These are phyloP conservation scores for Agrypnus murinus DNA, from an alignment of 2,888 invertebrate genomes.

Conservation along the genomic window DNA sequence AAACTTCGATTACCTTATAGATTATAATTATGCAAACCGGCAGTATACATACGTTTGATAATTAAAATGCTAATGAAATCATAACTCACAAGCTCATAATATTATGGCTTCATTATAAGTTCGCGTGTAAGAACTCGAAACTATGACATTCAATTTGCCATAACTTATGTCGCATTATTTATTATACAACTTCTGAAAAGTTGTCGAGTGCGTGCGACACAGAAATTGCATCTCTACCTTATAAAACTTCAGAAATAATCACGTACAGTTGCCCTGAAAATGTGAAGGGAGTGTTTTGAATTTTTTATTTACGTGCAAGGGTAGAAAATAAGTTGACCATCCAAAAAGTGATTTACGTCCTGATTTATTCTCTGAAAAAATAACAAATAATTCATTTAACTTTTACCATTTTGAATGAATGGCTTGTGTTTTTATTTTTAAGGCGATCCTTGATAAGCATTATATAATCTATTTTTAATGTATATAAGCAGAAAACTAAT, in stretches of 20 bases:
- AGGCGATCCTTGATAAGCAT: too few species aligned
- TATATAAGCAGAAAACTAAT: too few species aligned
- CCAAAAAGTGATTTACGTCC: slow-evolving; percentile 40
- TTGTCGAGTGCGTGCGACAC: slow-evolving; percentile 57
- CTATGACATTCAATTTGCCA: slow-evolving; percentile 62
- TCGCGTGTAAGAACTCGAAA: slow-evolving; percentile 50
- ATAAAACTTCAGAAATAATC: slow-evolving; percentile 55
- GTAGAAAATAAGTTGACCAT: slow-evolving; percentile 33
- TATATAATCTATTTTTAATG: too few species aligned
- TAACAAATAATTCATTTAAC: slow-evolving; percentile 55
- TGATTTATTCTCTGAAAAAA: slow-evolving; percentile 52
- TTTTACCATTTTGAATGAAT: slow-evolving; percentile 46
- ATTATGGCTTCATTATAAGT: slow-evolving; percentile 45
- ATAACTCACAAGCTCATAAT: slow-evolving; percentile 46
- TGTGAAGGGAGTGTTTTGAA: slow-evolving; percentile 19
- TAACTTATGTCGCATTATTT: slow-evolving; percentile 59
- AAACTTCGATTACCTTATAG: background rate
- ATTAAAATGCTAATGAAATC: slow-evolving; percentile 49
- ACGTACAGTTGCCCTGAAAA: slow-evolving; percentile 46
- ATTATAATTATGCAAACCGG: background rate
- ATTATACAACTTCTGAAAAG: slow-evolving; percentile 57
- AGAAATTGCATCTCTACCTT: slow-evolving; percentile 56
- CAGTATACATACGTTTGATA: slow-evolving; percentile 7
- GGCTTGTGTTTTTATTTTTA: too few species aligned
- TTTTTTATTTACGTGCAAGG: slow-evolving; percentile 17